Evolutionary conservation across 2,797 vertebrate genomes (phyloP).

Genomic region (Choloepus didactylus): DNA sequence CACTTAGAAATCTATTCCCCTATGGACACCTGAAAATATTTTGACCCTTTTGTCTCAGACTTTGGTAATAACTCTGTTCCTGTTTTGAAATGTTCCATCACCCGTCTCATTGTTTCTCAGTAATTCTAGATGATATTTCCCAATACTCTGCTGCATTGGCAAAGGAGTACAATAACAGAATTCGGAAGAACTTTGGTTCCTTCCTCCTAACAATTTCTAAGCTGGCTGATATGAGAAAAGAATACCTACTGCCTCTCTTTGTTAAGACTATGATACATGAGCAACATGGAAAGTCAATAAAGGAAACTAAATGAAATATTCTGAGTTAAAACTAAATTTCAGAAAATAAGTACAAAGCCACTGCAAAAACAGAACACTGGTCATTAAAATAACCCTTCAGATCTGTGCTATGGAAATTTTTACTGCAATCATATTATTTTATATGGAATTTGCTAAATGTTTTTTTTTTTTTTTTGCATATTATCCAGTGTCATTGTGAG

Average conservation of each 20-base stretch:
- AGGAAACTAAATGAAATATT: neutral
- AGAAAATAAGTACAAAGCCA: neutral
- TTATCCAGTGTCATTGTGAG: too few species aligned
- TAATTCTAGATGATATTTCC: constrained; percentile 82
- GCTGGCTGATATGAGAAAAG: constrained; percentile 81
- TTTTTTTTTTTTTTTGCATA: too few species aligned
- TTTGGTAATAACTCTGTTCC: neutral
- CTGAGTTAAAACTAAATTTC: neutral
- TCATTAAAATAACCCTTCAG: too few species aligned
- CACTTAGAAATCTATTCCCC: neutral
- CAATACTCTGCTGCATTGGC: constrained; percentile 80
- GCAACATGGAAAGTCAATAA: neutral
- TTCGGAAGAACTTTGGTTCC: constrained; percentile 79
- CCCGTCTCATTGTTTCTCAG: constrained; percentile 63
- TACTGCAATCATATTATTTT: too few species aligned
- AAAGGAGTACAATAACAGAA: constrained; percentile 79
- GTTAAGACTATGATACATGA: neutral
- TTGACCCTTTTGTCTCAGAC: neutral
- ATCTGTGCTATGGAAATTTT: too few species aligned
- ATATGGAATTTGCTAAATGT: too few species aligned
- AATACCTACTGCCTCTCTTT: constrained; percentile 84
- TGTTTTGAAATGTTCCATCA: neutral
- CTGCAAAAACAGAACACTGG: neutral
- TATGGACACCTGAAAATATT: neutral
- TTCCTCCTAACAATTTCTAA: constrained; percentile 83